Evolutionary conservation across 2,113 vertebrate genomes (phyloP).

Genomic region (Xiphophorus maculatus): DNA sequence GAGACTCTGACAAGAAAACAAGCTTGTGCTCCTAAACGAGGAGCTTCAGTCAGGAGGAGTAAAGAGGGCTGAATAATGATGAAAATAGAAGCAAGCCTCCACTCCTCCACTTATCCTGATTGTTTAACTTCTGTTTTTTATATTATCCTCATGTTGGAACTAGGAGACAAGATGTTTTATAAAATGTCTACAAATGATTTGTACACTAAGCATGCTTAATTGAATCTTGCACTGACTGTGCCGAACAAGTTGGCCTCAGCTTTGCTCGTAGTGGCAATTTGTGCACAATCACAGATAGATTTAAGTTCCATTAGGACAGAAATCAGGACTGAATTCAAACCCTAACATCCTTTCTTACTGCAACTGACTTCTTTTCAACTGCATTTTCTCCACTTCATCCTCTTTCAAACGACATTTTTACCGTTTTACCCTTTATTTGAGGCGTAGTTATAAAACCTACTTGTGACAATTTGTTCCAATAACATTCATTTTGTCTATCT

Average conservation of each 20-base stretch:
- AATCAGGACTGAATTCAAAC: background rate
- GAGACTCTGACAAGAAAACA: constrained; percentile 59
- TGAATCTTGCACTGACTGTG: background rate
- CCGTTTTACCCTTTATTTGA: background rate
- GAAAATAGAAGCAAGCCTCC: constrained; percentile 62
- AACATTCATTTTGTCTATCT: too few species aligned
- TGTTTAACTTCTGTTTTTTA: constrained; percentile 27
- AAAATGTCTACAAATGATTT: background rate
- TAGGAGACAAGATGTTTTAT: background rate
- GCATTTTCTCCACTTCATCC: background rate
- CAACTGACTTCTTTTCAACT: background rate
- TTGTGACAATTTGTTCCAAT: too few species aligned
- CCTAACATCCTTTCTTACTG: background rate
- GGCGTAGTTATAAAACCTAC: background rate
- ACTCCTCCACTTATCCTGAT: constrained; percentile 65
- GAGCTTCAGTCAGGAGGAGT: constrained; percentile 87
- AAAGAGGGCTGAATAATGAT: constrained; percentile 69
- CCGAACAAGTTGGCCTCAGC: background rate
- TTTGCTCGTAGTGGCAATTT: background rate
- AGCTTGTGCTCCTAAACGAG: constrained; percentile 68
- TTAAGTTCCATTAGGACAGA: background rate
- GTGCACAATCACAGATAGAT: background rate
- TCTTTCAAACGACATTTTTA: background rate
- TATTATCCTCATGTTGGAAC: constrained; percentile 27
- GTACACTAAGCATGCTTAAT: background rate